Evolutionary conservation across 1,140 invertebrate genomes (phyloP), one percentile per base, ranked within the genome.

Genomic region (Drosophila pectinifera): DNA sequence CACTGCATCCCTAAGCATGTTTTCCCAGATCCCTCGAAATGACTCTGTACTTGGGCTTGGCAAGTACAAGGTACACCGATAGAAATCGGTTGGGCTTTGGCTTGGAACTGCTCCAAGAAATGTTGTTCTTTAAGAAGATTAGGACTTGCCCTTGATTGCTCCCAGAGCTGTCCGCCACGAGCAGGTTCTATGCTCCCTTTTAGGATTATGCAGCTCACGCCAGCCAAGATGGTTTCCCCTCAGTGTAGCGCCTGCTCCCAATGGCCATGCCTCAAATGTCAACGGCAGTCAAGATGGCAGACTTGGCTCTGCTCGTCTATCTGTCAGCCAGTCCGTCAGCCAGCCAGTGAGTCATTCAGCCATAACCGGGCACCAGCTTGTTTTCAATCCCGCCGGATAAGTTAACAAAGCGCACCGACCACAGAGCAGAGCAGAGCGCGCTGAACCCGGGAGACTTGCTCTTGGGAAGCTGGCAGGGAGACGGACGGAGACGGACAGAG

Each of bases 301-400:
- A 28, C 53, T 69, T 46, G 22, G 36, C 62, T 67, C 39, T 51
- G 70, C 39, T 54, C 38, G 38, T 54, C 56, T 24, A 31, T 54
- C 56, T 51, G 55, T 61, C 56, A 51, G 68, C 28, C 26, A 28
- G 16, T 39, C 48, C 43, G 51, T 72, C 64, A 49, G 8, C 16
- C 68, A 41, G 24, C 16, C 63, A 55, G 41, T 55, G 31, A 73
- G 53, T 54, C 48, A 73, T 64, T 56, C 51, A 54, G 61, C 36
- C 39, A 51, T 51, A 67, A 26, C 64, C 49, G 39, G 72, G 34
- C 65, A 41, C 39, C 69, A 74, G 72, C 58, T 74, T 74, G 69
- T 53, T 67, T 65, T 68, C 73, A 76, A 76, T 76, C 73, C 73
- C 73, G 16, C 28, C 45, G 73, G 73, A 76, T 77, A 77, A 68